A percentile compares a stretch with the other conserved stretches of the same genome.
phyloP scores from a whole-genome alignment of 2,113 vertebrate species.

The Sprattus sprattus region DNA sequence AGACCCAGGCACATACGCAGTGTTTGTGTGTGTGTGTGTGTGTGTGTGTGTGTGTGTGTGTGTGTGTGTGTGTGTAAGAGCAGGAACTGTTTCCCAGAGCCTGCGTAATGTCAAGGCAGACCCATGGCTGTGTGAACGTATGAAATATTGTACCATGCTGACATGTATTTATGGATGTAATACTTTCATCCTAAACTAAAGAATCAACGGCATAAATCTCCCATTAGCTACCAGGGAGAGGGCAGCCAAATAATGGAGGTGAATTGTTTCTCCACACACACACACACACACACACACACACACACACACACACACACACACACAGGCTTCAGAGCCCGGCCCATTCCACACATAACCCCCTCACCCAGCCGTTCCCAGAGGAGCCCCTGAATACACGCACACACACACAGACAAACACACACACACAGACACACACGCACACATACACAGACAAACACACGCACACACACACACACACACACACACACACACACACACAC shows the following conservation, averaged over 20 bases:
- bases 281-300: neutral
- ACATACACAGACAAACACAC: neutral
- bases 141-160: neutral
- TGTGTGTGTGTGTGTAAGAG: neutral
- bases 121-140: neutral
- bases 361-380: neutral
- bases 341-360: slow-evolving; percentile 19
- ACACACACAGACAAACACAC: slow-evolving; percentile 2
- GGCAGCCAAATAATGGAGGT: neutral
- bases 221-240: neutral
- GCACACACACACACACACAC: neutral
- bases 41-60: neutral
- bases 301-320: slow-evolving; percentile 15
- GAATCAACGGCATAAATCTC: neutral
- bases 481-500: neutral
- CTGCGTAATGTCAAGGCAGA: slow-evolving; percentile 11
- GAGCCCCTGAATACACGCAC: slow-evolving; percentile 47
- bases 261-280: neutral
- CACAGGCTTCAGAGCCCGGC: slow-evolving; percentile 58
- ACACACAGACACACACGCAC: neutral
- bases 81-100: neutral
- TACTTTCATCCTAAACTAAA: neutral
- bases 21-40: neutral
- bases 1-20: neutral
- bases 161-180: neutral